These are phyloP conservation scores for Caenorhabditis panamensis DNA, from an alignment of 2,888 invertebrate genomes.

Conservation along the genomic window DNA sequence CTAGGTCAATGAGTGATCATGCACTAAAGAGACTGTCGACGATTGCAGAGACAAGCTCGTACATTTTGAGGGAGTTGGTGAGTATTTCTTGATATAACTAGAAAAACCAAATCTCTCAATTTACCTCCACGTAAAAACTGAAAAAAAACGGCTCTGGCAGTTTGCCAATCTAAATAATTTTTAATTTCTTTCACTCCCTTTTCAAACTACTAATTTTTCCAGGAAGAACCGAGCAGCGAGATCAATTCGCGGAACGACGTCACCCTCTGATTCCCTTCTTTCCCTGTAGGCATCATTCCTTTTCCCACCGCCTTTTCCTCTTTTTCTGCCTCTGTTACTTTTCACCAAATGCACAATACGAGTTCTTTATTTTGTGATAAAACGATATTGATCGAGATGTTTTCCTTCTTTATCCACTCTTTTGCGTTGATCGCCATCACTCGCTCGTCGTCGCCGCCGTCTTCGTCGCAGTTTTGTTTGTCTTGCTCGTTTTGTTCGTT, in stretches of 20 bases:
- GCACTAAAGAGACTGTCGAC: conserved; percentile 76
- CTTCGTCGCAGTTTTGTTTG: neutral
- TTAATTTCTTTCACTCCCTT: no score
- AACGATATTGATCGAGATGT: conserved; percentile 12
- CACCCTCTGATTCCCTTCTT: conserved; percentile 59
- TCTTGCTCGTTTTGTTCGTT: neutral
- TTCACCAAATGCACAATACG: conserved; percentile 6
- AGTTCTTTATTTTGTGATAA: conserved; percentile 36
- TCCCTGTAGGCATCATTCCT: neutral
- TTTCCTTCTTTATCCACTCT: conserved; percentile 5
- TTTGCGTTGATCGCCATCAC: no score
- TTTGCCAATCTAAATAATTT: no score
- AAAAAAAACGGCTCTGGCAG: no score
- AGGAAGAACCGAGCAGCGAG: conserved; percentile 77
- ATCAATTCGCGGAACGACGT: conserved; percentile 78
- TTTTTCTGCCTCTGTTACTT: neutral
- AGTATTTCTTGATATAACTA: conserved; percentile 30
- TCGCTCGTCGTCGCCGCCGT: conserved; percentile 6
- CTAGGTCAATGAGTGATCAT: conserved; percentile 64
- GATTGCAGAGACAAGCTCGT: conserved; percentile 77
- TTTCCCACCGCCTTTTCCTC: no score
- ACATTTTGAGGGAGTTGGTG: conserved; percentile 74
- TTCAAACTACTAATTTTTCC: conserved; percentile 32
- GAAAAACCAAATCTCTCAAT: no score
- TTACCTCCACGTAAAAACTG: no score